phyloP scores from a whole-genome alignment of 2,888 invertebrate genomes.

The Heliconius charithonia region DNA sequence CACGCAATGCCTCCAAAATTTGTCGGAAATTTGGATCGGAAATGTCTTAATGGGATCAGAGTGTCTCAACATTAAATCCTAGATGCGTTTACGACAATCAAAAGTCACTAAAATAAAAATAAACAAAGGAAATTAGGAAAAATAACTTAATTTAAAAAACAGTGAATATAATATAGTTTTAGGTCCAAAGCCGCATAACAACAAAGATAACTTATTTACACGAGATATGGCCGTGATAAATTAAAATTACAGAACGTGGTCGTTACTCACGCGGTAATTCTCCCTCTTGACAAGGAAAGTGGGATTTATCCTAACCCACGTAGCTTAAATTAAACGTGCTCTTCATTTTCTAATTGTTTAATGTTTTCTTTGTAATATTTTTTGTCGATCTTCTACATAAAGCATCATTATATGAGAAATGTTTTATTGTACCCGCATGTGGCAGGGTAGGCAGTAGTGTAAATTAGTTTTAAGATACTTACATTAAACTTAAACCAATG shows the following conservation, averaged over 20 bases:
- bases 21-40: too few species aligned
- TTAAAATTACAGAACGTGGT: conserved; percentile 65
- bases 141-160: not conserved
- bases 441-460: too few species aligned
- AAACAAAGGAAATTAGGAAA: not conserved
- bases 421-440: too few species aligned
- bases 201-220: conserved; percentile 18
- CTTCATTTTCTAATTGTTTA: conserved; percentile 8
- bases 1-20: too few species aligned
- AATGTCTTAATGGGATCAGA: too few species aligned
- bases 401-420: too few species aligned
- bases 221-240: conserved; percentile 45
- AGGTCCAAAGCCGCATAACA: not conserved
- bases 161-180: not conserved
- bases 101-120: too few species aligned
- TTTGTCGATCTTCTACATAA: too few species aligned
- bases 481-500: too few species aligned
- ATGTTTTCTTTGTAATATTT: not conserved
- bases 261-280: conserved; percentile 65
- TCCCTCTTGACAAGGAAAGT: conserved; percentile 57
- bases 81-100: too few species aligned
- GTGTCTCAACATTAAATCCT: too few species aligned
- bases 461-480: too few species aligned
- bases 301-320: conserved; percentile 71
- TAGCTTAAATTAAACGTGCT: conserved; percentile 65